Conservation (phyloP, 2,797 vertebrate genomes). For the Ctenopoma multispine region DNA sequence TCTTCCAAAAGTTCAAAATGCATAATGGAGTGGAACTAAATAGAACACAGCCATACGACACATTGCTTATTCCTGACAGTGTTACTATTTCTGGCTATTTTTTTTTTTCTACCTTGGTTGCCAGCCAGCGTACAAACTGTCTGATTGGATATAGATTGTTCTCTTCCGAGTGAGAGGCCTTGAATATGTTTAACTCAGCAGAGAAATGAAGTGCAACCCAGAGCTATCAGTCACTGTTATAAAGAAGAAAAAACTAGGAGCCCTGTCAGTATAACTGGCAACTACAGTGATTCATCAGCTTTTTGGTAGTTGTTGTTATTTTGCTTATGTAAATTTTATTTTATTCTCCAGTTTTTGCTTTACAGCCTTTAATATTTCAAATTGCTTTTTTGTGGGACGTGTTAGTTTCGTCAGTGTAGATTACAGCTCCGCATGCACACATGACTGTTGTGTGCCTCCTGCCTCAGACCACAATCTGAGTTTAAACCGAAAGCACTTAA, state of each 20-base stretch:
- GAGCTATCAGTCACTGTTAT: not conserved
- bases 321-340: not conserved
- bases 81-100: slow-evolving; percentile 72
- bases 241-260: not conserved
- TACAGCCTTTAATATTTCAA: slow-evolving; percentile 1
- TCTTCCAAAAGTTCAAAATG: slow-evolving; percentile 54
- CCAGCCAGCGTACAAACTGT: slow-evolving; percentile 65
- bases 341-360: not conserved
- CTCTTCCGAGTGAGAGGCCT: slow-evolving; percentile 33
- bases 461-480: slow-evolving; percentile 46
- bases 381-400: not conserved
- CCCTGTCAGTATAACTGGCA: not conserved
- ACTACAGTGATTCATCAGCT: not conserved
- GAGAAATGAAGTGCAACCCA: slow-evolving; percentile 7
- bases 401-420: not conserved
- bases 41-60: slow-evolving; percentile 31
- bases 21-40: slow-evolving; percentile 37
- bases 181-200: slow-evolving; percentile 31
- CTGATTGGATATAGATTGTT: slow-evolving; percentile 68
- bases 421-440: slow-evolving; percentile 24
- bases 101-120: slow-evolving; percentile 45
- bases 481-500: slow-evolving; percentile 64
- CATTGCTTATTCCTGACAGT: slow-evolving; percentile 58
- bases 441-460: not conserved
- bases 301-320: not conserved